Base-by-base conservation (phyloP, 2,113 vertebrate genomes). In the Muntiacus muntjak region DNA sequence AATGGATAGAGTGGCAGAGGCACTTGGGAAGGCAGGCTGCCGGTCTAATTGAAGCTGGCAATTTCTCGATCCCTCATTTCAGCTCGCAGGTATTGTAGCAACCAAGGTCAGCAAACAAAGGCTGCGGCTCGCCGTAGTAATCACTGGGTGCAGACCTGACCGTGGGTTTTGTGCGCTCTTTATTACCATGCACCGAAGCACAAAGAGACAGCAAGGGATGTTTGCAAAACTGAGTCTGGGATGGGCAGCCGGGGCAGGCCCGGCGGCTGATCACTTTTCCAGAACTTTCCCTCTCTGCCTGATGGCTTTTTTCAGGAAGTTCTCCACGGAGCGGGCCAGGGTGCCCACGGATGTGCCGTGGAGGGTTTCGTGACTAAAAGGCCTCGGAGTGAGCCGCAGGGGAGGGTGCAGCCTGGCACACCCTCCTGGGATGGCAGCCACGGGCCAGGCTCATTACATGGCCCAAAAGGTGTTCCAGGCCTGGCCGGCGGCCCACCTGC, bases 31-130 rank as follows among this genome's bases (percentile, higher is more conserved):
- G 95, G 98, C 98, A 95, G 98, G 91, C 98, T 98, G 98, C 97
- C 43, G 64, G 92, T 97, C 98, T 99, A 98, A 99, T 98, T 98
- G 98, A 99, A 98, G 95, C 98, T 98, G 98, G 98, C 98, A 98
- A 96, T 98, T 97, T 98, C 96, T 97, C 97, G 93, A 97, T 0
- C 67, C 98, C 96, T 98, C 98, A 96, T 98, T 98, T 98, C 98
- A 97, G 96, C 97, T 98, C 82, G 47, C 96, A 98, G 98, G 98
- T 98, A 97, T 96, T 98, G 97, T 98, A 97, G 97, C 97, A 98
- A 98, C 98, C 98, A 98, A 99, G 98, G 98, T 98, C 98, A 98
- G 90, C 54, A 96, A 98, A 98, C 98, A 98, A 96, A 98, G 98
- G 87, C 97, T 87, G 85, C 76, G 89, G 97, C 97, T 98, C 98